phyloP scores from a whole-genome alignment of 1,140 invertebrate species.

The Bicyclus anynana region DNA sequence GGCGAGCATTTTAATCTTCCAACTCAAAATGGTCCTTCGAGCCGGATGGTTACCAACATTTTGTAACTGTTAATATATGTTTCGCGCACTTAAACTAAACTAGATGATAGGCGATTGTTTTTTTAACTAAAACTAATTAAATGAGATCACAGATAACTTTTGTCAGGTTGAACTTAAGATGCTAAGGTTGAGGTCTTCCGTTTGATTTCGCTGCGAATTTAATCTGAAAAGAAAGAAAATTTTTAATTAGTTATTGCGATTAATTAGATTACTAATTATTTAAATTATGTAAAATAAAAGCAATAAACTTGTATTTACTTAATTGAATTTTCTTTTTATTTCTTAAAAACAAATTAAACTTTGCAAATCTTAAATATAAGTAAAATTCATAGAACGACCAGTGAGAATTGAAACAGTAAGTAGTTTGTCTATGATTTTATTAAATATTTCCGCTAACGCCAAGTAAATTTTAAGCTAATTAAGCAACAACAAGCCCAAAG shows the following conservation, averaged over 20 bases:
- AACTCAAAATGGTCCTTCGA: slow-evolving; percentile 46
- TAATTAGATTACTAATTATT: neutral
- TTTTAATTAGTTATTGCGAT: neutral
- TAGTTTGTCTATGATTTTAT: no score
- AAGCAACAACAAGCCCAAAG: slow-evolving; percentile 1
- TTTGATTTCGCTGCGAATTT: slow-evolving; percentile 45
- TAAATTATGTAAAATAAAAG: no score
- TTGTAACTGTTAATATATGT: slow-evolving; percentile 18
- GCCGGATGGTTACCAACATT: slow-evolving; percentile 32
- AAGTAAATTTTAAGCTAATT: slow-evolving; percentile 9
- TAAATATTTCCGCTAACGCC: no score
- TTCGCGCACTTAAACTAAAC: slow-evolving; percentile 42
- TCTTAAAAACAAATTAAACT: no score
- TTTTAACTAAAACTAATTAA: slow-evolving; percentile 44
- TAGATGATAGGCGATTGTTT: slow-evolving; percentile 46
- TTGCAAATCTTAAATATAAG: no score
- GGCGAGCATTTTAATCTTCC: slow-evolving; percentile 29
- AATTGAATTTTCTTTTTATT: no score
- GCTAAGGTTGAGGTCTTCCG: slow-evolving; percentile 54
- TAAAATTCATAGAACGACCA: no score
- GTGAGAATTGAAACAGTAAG: no score
- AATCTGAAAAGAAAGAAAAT: slow-evolving; percentile 50
- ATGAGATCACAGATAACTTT: slow-evolving; percentile 73
- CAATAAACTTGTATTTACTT: no score
- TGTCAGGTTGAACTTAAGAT: slow-evolving; percentile 67